Conservation (phyloP, 2,888 invertebrate genomes). For the Thecocarcelia acutangulata region DNA sequence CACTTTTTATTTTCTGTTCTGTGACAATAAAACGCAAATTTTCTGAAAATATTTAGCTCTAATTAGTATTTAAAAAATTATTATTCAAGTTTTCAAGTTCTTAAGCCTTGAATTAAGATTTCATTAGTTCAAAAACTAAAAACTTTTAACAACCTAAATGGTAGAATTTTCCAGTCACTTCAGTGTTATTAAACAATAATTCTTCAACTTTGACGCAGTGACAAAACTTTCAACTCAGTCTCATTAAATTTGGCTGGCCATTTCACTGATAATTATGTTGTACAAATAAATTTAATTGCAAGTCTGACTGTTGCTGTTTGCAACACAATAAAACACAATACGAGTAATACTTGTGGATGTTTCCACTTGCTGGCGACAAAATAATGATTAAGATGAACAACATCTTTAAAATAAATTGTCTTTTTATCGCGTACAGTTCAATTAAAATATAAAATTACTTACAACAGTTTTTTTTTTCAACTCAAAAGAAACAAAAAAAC, state of each 20-base stretch:
- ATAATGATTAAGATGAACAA: conserved; percentile 31
- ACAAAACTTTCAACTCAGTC: conserved; percentile 6
- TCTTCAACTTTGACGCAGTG: not conserved
- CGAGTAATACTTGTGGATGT: conserved; percentile 11
- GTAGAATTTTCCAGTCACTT: too few relatives aligned
- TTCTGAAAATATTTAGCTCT: too few relatives aligned
- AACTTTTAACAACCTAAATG: too few relatives aligned
- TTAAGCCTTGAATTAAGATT: too few relatives aligned
- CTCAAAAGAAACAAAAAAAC: not conserved
- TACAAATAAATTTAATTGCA: conserved; percentile 29
- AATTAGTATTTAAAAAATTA: too few relatives aligned
- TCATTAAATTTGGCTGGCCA: conserved; percentile 28
- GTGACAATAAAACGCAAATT: too few relatives aligned
- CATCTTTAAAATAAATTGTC: conserved; percentile 66
- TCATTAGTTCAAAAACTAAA: too few relatives aligned
- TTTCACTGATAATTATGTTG: not conserved
- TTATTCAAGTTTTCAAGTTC: too few relatives aligned
- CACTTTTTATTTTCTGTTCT: too few relatives aligned
- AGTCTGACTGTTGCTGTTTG: conserved; percentile 17
- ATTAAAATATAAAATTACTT: conserved; percentile 70
- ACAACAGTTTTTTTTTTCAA: not conserved
- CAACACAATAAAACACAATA: not conserved
- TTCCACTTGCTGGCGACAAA: conserved; percentile 32
- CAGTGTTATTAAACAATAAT: too few relatives aligned
- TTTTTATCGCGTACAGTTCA: conserved; percentile 70